Percentiles rank a stretch among this genome's conserved stretches.
phyloP scores from a whole-genome alignment of 2,113 vertebrate species.

The Stictonetta naevosa region DNA sequence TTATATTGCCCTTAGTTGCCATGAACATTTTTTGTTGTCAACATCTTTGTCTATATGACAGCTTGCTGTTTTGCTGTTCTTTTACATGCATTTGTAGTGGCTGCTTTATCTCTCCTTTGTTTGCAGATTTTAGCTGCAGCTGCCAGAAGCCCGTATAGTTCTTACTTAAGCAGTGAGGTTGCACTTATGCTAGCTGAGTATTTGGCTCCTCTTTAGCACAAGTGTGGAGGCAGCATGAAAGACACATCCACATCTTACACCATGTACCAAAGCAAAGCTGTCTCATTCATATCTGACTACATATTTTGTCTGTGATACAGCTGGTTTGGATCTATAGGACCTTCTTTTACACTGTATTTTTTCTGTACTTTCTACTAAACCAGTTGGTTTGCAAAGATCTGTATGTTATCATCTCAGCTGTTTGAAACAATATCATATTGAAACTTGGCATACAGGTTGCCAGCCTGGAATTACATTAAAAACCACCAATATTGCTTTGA shows the following conservation, averaged over 20 bases:
- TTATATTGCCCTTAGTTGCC: background rate
- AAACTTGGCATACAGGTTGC: background rate
- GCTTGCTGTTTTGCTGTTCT: background rate
- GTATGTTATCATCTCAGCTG: background rate
- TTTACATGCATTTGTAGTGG: background rate
- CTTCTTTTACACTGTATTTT: background rate
- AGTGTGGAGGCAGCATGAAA: background rate
- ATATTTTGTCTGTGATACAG: background rate
- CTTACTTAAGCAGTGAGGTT: background rate
- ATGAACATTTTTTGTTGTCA: background rate
- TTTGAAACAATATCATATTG: background rate
- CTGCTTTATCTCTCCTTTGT: rapidly evolving
- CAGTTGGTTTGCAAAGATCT: background rate
- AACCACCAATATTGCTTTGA: background rate
- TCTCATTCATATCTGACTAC: background rate
- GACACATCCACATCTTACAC: background rate
- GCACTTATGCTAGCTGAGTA: background rate
- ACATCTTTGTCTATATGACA: background rate
- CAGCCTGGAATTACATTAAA: conserved; percentile 11
- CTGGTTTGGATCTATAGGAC: background rate
- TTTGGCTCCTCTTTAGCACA: background rate
- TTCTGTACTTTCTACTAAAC: background rate
- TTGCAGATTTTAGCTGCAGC: background rate
- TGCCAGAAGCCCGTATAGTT: background rate
- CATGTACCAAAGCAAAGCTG: background rate